Evolutionary conservation across 2,797 vertebrate species (phyloP).

Genomic region (Chelonia mydas): DNA sequence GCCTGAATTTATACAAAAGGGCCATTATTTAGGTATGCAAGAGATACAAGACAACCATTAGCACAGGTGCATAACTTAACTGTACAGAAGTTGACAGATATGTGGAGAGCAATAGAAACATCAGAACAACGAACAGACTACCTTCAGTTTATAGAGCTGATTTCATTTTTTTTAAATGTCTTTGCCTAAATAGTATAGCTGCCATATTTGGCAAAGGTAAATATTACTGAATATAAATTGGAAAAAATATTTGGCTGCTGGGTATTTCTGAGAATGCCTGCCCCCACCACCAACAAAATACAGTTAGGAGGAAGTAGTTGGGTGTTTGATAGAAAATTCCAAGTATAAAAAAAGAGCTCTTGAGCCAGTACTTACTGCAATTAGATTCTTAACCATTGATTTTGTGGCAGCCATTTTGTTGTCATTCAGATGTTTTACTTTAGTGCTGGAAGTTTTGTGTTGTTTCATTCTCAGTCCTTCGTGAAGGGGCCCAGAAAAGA

Average conservation of each 20-base stretch:
- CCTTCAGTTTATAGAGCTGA: not conserved
- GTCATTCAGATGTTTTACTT: not conserved
- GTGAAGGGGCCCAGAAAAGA: not conserved
- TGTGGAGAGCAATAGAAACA: not conserved
- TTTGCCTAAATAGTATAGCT: not conserved
- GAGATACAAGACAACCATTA: not conserved
- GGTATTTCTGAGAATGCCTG: not conserved
- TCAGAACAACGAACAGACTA: not conserved
- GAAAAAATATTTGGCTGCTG: not conserved
- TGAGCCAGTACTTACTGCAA: not conserved
- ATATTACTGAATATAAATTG: not conserved
- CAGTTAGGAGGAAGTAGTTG: not conserved
- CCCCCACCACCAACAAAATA: not conserved
- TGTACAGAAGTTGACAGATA: not conserved
- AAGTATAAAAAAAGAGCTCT: not conserved
- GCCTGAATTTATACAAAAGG: not conserved
- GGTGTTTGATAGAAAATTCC: not conserved
- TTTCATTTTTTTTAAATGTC: not conserved
- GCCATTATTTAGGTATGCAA: not conserved
- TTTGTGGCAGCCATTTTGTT: not conserved
- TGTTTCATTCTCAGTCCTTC: not conserved
- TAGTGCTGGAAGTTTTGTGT: not conserved
- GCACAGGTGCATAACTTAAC: not conserved
- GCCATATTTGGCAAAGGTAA: not conserved
- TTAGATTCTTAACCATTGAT: not conserved